Conservation (phyloP, 2,113 vertebrate genomes). For the Gavialis gangeticus region DNA sequence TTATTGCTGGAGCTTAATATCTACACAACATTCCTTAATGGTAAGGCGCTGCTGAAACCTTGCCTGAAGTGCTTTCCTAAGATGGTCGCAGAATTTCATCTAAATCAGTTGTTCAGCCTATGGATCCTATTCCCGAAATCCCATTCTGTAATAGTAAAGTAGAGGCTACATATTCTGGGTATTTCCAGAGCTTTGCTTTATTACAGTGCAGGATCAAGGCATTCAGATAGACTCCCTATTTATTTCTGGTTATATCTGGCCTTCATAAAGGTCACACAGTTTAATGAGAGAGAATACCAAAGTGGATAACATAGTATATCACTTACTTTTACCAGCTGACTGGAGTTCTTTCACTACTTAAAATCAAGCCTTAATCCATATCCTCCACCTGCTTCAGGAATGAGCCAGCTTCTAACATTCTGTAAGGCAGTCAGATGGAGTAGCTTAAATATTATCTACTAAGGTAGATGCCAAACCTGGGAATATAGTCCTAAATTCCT, state of each 20-base stretch:
- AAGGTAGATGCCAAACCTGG: too few relatives aligned
- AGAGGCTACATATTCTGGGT: not conserved
- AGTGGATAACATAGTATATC: not conserved
- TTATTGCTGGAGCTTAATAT: rapidly evolving
- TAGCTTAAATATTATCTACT: not conserved
- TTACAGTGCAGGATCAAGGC: too few relatives aligned
- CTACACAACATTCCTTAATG: not conserved
- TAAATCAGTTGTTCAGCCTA: not conserved
- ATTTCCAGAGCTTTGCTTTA: not conserved
- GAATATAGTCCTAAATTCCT: not conserved
- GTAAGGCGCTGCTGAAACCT: rapidly evolving
- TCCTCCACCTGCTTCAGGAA: not conserved
- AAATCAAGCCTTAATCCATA: too few relatives aligned
- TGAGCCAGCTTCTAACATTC: not conserved
- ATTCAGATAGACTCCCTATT: not conserved
- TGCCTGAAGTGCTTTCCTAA: rapidly evolving
- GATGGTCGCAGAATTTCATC: not conserved
- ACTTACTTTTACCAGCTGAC: not conserved
- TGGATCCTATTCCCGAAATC: not conserved
- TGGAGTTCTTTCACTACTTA: not conserved
- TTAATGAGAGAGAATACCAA: not conserved
- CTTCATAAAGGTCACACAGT: not conserved
- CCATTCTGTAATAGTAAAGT: not conserved
- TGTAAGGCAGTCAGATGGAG: too few relatives aligned
- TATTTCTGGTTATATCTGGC: not conserved